These are phyloP conservation scores for Entomyzon cyanotis DNA, from an alignment of 2,113 vertebrate genomes.

Conservation along the genomic window DNA sequence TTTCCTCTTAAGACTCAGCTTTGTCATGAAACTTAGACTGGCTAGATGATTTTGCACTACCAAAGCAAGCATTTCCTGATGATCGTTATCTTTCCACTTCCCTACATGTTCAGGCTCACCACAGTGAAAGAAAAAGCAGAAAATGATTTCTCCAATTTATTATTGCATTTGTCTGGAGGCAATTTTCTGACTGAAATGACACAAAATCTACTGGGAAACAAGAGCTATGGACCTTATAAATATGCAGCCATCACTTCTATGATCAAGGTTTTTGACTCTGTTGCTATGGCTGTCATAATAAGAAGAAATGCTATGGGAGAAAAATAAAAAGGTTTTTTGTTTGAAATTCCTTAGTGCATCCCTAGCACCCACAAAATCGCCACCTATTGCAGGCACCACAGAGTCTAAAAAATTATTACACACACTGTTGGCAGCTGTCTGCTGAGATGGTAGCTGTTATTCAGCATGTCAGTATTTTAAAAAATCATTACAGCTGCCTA, in stretches of 20 bases:
- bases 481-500: constrained; percentile 1
- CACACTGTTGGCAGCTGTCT: background rate
- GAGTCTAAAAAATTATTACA: constrained; percentile 18
- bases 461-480: constrained; percentile 30
- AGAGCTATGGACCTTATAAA: constrained; percentile 58
- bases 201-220: constrained; percentile 67
- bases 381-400: background rate
- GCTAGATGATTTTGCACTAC: background rate
- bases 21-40: background rate
- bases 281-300: constrained; percentile 68
- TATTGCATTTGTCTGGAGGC: constrained; percentile 69
- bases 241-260: constrained; percentile 51
- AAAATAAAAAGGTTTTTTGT: constrained; percentile 12
- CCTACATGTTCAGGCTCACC: constrained; percentile 17
- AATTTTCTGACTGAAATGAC: constrained; percentile 74
- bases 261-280: constrained; percentile 68
- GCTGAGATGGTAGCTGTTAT: background rate
- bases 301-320: constrained; percentile 32
- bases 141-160: constrained; percentile 64
- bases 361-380: constrained; percentile 36
- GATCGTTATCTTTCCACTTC: constrained; percentile 38
- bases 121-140: constrained; percentile 24
- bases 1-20: background rate
- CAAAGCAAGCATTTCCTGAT: constrained; percentile 15
- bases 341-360: constrained; percentile 46